These are phyloP conservation scores for Chromis chromis DNA, from an alignment of 2,797 vertebrate genomes.

Conservation along the genomic window DNA sequence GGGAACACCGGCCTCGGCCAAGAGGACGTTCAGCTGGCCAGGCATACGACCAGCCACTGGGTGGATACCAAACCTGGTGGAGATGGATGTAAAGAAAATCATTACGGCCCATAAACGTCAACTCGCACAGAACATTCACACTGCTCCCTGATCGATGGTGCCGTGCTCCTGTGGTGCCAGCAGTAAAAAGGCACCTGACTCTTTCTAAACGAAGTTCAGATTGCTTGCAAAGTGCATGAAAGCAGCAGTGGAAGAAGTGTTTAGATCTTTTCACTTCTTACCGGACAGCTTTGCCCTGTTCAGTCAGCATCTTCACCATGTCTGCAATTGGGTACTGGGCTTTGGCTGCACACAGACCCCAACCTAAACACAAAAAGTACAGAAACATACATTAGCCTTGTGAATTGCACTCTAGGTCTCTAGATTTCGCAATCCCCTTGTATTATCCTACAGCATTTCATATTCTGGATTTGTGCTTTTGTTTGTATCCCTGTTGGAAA, in stretches of 20 bases:
- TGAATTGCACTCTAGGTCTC: too few species aligned
- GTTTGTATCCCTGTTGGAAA: not conserved
- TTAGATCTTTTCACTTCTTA: constrained; percentile 40
- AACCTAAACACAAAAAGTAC: constrained; percentile 72
- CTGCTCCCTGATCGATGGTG: not conserved
- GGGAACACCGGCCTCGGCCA: constrained; percentile 88
- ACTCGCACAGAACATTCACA: not conserved
- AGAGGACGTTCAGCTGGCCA: constrained; percentile 86
- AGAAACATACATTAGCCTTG: not conserved
- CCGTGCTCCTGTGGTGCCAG: accelerated
- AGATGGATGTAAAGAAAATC: constrained; percentile 1
- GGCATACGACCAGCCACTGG: constrained; percentile 89
- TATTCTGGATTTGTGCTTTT: constrained; percentile 4
- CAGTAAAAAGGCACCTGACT: not conserved
- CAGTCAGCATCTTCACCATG: constrained; percentile 88
- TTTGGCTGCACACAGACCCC: constrained; percentile 88
- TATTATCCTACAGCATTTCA: not conserved
- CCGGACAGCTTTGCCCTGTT: constrained; percentile 87
- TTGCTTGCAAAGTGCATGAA: not conserved
- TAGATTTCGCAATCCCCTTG: too few species aligned
- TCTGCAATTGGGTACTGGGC: constrained; percentile 89
- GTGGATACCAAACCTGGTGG: constrained; percentile 87
- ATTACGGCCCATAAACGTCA: not conserved
- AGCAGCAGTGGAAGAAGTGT: not conserved
- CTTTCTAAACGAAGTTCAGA: not conserved